These are phyloP conservation scores for Holcopasites calliopsidis DNA, from an alignment of 1,140 invertebrate genomes.

Conservation along the genomic window DNA sequence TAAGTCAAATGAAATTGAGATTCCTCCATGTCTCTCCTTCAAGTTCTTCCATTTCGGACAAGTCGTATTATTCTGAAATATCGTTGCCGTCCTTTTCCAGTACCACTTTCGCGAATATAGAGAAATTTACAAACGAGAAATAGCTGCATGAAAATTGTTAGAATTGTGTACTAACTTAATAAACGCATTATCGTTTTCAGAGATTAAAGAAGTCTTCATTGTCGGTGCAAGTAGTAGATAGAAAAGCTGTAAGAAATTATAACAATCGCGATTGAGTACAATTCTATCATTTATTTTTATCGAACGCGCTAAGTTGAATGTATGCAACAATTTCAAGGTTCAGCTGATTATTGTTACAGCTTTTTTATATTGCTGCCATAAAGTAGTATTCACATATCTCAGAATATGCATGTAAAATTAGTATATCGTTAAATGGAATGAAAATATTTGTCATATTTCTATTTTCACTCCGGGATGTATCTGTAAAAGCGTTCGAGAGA, in stretches of 20 bases:
- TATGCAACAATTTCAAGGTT: too few relatives aligned
- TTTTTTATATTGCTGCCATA: not conserved
- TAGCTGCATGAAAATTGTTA: too few relatives aligned
- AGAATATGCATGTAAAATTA: not conserved
- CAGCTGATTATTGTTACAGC: too few relatives aligned
- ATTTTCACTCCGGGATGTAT: not conserved
- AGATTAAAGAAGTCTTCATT: slow-evolving; percentile 36
- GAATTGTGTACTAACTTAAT: too few relatives aligned
- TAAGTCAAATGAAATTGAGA: not conserved
- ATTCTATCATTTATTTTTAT: too few relatives aligned
- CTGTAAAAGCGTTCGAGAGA: not conserved
- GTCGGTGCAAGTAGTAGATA: not conserved
- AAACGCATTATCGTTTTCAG: slow-evolving; percentile 17
- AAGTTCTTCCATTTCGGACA: not conserved
- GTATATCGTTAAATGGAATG: not conserved
- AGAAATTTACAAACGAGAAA: too few relatives aligned
- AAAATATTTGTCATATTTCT: not conserved
- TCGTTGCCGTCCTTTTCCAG: not conserved
- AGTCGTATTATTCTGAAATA: not conserved
- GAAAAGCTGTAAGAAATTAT: not conserved
- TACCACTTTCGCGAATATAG: too few relatives aligned
- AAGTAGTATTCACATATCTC: too few relatives aligned
- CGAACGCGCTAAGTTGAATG: too few relatives aligned
- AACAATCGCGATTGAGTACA: too few relatives aligned
- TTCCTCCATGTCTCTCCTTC: not conserved